Evolutionary conservation across 2,888 invertebrate genomes (phyloP).

Genomic region (Venusia cambrica): DNA sequence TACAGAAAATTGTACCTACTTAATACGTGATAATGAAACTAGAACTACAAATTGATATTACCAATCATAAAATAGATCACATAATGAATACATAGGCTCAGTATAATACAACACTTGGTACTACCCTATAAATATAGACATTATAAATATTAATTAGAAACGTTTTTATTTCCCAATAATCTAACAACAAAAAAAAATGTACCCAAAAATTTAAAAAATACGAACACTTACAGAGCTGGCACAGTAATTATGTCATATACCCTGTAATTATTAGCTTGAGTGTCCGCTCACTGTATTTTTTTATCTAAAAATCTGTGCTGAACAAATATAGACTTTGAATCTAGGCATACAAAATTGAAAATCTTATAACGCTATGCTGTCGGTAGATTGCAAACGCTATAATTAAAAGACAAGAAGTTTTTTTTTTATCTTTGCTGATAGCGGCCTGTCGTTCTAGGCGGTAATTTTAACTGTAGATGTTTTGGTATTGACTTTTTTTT

Average conservation of each 20-base stretch:
- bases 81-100: too few relatives aligned
- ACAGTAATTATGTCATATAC: constrained; percentile 60
- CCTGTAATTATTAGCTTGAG: constrained; percentile 50
- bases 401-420: constrained; percentile 52
- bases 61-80: too few relatives aligned
- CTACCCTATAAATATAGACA: constrained; percentile 5
- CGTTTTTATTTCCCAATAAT: constrained; percentile 19
- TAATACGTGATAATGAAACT: too few relatives aligned
- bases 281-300: constrained; percentile 42
- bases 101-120: too few relatives aligned
- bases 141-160: constrained; percentile 8
- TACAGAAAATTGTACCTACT: too few relatives aligned
- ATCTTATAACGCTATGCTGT: constrained; percentile 21
- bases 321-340: constrained; percentile 40
- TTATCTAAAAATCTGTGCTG: constrained; percentile 43
- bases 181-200: constrained; percentile 30
- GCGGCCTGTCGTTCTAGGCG: constrained; percentile 41
- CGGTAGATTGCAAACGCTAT: constrained; percentile 39
- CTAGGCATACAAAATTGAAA: constrained; percentile 34
- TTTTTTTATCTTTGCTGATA: constrained; percentile 52
- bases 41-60: too few relatives aligned
- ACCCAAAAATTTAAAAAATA: constrained; percentile 38
- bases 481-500: constrained; percentile 19
- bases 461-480: constrained; percentile 39
- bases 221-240: constrained; percentile 37